Percentiles rank a stretch among this genome's conserved stretches.
Evolutionary conservation across 2,113 vertebrate genomes (phyloP).

Genomic region (human): DNA sequence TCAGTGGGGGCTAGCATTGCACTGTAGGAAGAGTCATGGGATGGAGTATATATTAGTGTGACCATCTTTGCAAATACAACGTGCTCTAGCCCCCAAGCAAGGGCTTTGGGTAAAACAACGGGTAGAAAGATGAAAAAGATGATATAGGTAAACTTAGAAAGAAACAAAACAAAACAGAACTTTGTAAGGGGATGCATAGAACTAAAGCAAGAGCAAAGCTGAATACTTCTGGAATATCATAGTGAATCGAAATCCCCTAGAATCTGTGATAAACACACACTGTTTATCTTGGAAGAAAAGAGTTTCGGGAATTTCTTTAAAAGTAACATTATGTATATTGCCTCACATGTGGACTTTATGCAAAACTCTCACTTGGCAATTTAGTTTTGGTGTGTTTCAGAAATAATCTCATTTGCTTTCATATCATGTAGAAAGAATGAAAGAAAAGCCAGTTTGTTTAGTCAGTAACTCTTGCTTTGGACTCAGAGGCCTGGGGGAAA

Average conservation of each 20-base stretch:
- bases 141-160: background rate
- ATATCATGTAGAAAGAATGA: background rate
- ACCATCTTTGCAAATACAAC: background rate
- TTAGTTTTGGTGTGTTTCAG: background rate
- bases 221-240: too few species aligned
- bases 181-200: background rate
- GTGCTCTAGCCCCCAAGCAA: background rate
- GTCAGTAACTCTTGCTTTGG: background rate
- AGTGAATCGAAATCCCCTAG: background rate
- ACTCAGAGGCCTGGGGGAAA: background rate
- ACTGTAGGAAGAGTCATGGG: rapidly evolving
- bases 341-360: background rate
- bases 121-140: background rate
- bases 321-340: rapidly evolving
- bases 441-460: background rate
- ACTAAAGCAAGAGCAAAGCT: too few species aligned
- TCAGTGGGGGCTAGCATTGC: rapidly evolving
- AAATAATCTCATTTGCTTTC: background rate
- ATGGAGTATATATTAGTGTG: background rate
- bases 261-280: background rate
- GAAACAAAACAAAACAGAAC: too few species aligned
- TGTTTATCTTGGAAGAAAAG: background rate
- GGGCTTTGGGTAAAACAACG: background rate
- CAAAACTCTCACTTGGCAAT: background rate
- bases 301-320: background rate